A percentile compares a stretch with the other conserved stretches of the same genome.
Conservation (phyloP, 2,888 invertebrate species). For the Actias luna region DNA sequence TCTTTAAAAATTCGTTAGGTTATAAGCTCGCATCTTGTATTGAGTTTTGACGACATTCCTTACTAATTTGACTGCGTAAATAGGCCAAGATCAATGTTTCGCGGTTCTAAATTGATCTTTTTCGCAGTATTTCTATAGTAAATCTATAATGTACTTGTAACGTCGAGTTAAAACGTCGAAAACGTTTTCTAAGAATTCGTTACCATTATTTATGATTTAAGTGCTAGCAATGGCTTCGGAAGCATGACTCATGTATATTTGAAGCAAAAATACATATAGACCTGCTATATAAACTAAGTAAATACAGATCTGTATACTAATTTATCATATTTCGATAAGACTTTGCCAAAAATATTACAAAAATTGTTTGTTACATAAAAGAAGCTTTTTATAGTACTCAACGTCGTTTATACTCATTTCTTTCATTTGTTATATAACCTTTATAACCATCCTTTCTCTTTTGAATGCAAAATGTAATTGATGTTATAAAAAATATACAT, state of each 20-base stretch:
- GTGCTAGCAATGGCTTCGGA: slow-evolving; percentile 28
- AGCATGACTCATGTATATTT: slow-evolving; percentile 34
- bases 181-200: slow-evolving; percentile 32
- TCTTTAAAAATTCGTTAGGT: slow-evolving; percentile 40
- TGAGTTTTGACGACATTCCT: slow-evolving; percentile 63
- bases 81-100: slow-evolving; percentile 69
- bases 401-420: slow-evolving; percentile 4
- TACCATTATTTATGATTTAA: slow-evolving; percentile 37
- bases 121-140: slow-evolving; percentile 42
- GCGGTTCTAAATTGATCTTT: slow-evolving; percentile 48
- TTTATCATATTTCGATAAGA: slow-evolving; percentile 1
- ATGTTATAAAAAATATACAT: not conserved
- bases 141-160: slow-evolving; percentile 19
- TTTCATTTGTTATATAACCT: slow-evolving; percentile 40
- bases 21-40: slow-evolving; percentile 49
- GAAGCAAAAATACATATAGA: slow-evolving; percentile 16
- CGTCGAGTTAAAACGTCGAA: slow-evolving; percentile 19
- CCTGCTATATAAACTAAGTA: not conserved
- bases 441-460: slow-evolving; percentile 37
- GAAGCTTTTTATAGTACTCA: slow-evolving; percentile 9
- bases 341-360: slow-evolving; percentile 12
- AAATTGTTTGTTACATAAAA: slow-evolving; percentile 13
- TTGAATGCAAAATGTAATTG: slow-evolving; percentile 15
- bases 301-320: not conserved
- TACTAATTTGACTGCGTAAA: slow-evolving; percentile 65